phyloP scores from a whole-genome alignment of 2,113 vertebrate genomes.

The Microtus richardsoni region DNA sequence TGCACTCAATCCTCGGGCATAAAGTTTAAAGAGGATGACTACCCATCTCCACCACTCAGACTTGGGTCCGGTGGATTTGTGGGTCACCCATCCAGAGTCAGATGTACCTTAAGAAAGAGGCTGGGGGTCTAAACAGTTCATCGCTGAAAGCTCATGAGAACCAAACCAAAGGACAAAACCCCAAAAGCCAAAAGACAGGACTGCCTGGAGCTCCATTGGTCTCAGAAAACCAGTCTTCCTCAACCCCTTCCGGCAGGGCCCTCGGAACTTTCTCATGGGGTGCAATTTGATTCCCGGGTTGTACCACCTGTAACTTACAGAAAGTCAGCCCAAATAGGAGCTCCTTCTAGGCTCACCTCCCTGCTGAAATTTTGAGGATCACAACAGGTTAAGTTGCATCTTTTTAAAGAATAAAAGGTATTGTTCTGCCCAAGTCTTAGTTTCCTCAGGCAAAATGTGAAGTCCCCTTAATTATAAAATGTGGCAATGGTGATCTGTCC shows the following conservation, averaged over 20 bases:
- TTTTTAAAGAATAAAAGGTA: neutral
- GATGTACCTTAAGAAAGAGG: neutral
- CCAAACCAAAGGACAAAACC: neutral
- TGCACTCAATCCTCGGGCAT: rapidly evolving
- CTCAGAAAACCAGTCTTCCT: neutral
- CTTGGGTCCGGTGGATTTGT: neutral
- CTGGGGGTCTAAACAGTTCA: neutral
- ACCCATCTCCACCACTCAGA: neutral
- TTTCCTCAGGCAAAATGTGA: neutral
- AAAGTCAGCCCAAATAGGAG: neutral
- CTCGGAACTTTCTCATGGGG: neutral
- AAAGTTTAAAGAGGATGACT: neutral
- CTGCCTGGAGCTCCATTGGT: neutral
- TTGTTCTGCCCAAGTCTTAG: neutral
- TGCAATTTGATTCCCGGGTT: neutral
- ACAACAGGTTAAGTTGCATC: neutral
- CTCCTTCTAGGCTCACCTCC: too few species aligned
- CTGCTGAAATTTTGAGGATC: neutral
- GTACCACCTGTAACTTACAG: neutral
- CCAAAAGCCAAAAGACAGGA: neutral
- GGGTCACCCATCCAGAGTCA: neutral
- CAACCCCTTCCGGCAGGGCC: neutral
- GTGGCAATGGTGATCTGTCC: neutral
- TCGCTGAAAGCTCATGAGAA: neutral
- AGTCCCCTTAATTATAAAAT: neutral